Conservation (phyloP, 2,113 vertebrate genomes). For the Calidris pygmaea region DNA sequence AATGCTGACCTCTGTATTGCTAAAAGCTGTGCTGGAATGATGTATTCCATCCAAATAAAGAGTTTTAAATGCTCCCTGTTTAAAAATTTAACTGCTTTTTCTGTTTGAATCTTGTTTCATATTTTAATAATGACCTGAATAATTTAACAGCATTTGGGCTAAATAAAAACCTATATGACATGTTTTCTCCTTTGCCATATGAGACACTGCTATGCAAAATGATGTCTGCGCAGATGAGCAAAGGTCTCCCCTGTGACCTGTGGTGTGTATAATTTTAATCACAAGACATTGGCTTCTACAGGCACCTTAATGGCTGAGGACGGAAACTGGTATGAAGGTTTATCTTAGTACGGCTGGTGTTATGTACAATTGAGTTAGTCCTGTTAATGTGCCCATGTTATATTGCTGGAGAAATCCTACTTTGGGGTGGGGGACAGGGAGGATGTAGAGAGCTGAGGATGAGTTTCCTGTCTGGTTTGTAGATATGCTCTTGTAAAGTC, state of each 20-base stretch:
- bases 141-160: conserved; percentile 67
- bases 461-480: neutral
- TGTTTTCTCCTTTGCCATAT: conserved; percentile 33
- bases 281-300: neutral
- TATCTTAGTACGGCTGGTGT: neutral
- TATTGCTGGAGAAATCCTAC: neutral
- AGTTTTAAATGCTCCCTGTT: conserved; percentile 69
- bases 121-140: conserved; percentile 75
- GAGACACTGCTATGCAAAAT: conserved; percentile 45
- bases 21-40: conserved; percentile 31
- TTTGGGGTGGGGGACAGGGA: neutral
- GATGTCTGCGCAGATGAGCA: neutral
- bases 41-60: conserved; percentile 65
- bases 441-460: neutral
- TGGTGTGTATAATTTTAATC: conserved; percentile 25
- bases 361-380: neutral
- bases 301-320: neutral
- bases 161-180: conserved; percentile 26
- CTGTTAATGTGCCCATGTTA: neutral
- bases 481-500: neutral
- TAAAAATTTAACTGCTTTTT: conserved; percentile 78
- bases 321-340: neutral
- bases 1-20: conserved; percentile 34
- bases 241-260: conserved; percentile 24
- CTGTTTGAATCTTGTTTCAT: conserved; percentile 58